phyloP scores from a whole-genome alignment of 2,113 vertebrate species.

The Zosterops pallidus region DNA sequence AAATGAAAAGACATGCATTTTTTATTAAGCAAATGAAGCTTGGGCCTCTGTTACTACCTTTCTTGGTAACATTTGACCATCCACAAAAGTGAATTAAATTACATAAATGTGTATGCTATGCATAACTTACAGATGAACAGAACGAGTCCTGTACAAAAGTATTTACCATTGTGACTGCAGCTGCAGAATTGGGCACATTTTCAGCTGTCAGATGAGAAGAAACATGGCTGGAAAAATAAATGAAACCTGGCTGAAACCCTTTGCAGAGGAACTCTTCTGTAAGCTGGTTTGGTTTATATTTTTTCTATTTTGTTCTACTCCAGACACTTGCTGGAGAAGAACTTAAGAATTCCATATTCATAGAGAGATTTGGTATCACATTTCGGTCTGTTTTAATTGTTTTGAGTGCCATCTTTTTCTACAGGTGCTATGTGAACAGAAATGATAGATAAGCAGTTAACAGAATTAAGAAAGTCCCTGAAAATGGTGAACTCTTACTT shows the following conservation, averaged over 20 bases:
- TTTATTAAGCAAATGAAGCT: neutral
- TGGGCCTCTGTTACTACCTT: neutral
- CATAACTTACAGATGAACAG: neutral
- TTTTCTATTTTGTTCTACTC: neutral
- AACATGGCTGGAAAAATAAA: neutral
- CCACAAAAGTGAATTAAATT: neutral
- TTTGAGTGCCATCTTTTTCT: neutral
- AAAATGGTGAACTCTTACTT: neutral
- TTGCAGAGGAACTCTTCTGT: neutral
- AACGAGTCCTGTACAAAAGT: neutral
- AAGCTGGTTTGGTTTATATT: neutral
- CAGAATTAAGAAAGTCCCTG: neutral
- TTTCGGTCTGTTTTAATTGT: neutral
- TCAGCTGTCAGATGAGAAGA: constrained; percentile 17
- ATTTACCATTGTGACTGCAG: constrained; percentile 6
- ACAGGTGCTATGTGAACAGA: neutral
- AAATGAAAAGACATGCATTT: neutral
- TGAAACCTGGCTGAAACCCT: neutral
- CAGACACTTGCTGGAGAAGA: neutral
- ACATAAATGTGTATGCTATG: neutral
- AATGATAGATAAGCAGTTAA: neutral
- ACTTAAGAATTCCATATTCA: neutral
- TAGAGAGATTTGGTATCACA: neutral
- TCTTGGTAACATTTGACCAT: neutral
- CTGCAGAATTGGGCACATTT: neutral